phyloP scores from a whole-genome alignment of 1,140 invertebrate genomes.

The Diploscapter pachys region DNA sequence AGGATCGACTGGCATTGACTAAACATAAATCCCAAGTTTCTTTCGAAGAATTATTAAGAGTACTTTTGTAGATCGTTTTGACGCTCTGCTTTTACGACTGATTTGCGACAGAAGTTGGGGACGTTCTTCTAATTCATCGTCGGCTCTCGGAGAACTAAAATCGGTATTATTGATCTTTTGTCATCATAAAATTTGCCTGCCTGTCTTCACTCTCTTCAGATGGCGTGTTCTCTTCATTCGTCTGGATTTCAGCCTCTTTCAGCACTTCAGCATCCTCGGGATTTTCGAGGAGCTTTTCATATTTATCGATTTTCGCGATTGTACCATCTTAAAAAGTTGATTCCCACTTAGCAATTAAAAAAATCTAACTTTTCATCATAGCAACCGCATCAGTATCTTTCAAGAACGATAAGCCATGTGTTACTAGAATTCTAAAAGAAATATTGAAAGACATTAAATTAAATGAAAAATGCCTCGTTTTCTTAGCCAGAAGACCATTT shows the following conservation, averaged over 20 bases:
- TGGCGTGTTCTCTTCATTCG: conserved; percentile 9
- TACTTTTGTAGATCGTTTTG: conserved; percentile 8
- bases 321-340: conserved; percentile 28
- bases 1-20: not conserved
- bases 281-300: conserved; percentile 26
- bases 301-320: conserved; percentile 31
- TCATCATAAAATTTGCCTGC: not conserved
- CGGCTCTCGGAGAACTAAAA: not conserved
- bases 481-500: conserved; percentile 51
- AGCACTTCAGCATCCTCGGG: conserved; percentile 26
- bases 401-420: conserved; percentile 36
- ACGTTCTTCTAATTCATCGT: conserved; percentile 1
- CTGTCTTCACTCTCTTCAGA: conserved; percentile 10
- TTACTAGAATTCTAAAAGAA: conserved; percentile 32
- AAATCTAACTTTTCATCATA: conserved; percentile 36
- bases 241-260: conserved; percentile 29
- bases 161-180: not conserved
- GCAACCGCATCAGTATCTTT: conserved; percentile 36
- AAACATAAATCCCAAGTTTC: too few species aligned
- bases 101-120: conserved; percentile 3
- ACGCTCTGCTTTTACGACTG: conserved; percentile 1
- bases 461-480: conserved; percentile 31
- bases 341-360: not conserved
- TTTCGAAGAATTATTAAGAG: too few species aligned
- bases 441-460: not conserved